Base-by-base conservation (phyloP, 2,113 vertebrate genomes). In the Grantiella picta region DNA sequence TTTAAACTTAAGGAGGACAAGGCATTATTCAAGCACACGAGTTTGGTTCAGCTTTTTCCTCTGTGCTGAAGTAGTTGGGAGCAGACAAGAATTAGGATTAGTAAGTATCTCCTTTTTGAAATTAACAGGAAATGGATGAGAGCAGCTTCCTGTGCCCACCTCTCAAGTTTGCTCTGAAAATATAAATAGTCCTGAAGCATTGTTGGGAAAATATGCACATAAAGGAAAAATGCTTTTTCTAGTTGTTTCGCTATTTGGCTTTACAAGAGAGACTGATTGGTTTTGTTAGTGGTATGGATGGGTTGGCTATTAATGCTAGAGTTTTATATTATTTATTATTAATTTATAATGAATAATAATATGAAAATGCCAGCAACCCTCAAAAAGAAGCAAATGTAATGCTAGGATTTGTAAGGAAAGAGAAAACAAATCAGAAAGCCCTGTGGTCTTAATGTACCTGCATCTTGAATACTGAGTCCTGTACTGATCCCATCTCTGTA, bases 1-100 rank as follows among this genome's bases (percentile, higher is more conserved):
- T 92, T 96, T 95, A 89, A 96, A 85, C 65, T 92, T 85, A 13
- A 72, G 65, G 86, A 91, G 83, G 53, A 76, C 82, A 29, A 77
- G 8, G 31, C 91, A 96, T 93, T 21, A 31, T 96, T 91, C 79
- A 90, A 94, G 31, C 54, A 85, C 56, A 6, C 57, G 28, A 49
- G 13, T 78, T 60, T 83, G 50, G 59, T 59, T 86, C 81, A 42
- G 22, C 36, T 73, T 71, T 87, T 94, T 53, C 69, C 59, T 81
- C 53, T 80, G 27, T 27, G 56, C 54, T 52, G 40, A 70, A 69
- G 40, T 47, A 84, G 65, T 5, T 90, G 64, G 42, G 49, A 92
- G 44, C 38, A 92, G 75, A 44, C 63, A 89, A 69, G n/a, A 66
- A 42, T 66, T 31, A 50, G 13, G 21, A 61, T 57, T 85, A 57